phyloP scores from a whole-genome alignment of 2,888 invertebrate species.

The Copidosoma aretas region DNA sequence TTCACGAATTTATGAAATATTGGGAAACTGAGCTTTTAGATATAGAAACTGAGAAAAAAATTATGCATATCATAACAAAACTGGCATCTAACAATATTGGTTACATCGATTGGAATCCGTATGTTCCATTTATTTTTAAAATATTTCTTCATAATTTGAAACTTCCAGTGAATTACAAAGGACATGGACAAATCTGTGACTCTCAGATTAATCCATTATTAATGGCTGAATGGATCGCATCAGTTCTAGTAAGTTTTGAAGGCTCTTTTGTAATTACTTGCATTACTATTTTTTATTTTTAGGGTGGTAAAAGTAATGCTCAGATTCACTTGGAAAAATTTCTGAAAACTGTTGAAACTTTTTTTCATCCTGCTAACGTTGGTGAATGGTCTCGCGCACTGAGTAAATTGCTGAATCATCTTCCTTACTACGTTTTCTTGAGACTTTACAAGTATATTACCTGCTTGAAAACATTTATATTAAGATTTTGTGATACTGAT shows the following conservation, averaged over 20 bases:
- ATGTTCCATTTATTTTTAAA: constrained; percentile 79
- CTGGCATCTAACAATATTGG: constrained; percentile 80
- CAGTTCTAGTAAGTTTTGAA: constrained; percentile 62
- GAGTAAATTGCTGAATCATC: constrained; percentile 64
- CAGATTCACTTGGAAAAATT: constrained; percentile 80
- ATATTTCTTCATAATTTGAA: constrained; percentile 76
- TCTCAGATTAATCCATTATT: constrained; percentile 39
- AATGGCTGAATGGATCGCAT: constrained; percentile 65
- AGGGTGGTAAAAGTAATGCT: constrained; percentile 73
- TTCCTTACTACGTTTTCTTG: background rate
- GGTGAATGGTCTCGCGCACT: constrained; percentile 80
- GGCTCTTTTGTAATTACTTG: too few relatives aligned
- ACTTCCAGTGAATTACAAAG: constrained; percentile 79
- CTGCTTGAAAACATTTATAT: too few relatives aligned
- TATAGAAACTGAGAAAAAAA: constrained; percentile 71
- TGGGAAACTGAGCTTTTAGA: constrained; percentile 81
- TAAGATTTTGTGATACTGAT: background rate
- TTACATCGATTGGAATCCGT: constrained; percentile 85
- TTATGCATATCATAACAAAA: constrained; percentile 77
- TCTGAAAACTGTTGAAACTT: constrained; percentile 83
- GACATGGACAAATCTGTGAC: constrained; percentile 66
- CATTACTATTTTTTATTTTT: constrained; percentile 44
- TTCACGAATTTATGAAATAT: constrained; percentile 77
- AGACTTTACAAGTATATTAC: constrained; percentile 59
- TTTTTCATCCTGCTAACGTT: constrained; percentile 86